Conservation (phyloP, 2,888 invertebrate genomes). For the Cantharis flavilabris region DNA sequence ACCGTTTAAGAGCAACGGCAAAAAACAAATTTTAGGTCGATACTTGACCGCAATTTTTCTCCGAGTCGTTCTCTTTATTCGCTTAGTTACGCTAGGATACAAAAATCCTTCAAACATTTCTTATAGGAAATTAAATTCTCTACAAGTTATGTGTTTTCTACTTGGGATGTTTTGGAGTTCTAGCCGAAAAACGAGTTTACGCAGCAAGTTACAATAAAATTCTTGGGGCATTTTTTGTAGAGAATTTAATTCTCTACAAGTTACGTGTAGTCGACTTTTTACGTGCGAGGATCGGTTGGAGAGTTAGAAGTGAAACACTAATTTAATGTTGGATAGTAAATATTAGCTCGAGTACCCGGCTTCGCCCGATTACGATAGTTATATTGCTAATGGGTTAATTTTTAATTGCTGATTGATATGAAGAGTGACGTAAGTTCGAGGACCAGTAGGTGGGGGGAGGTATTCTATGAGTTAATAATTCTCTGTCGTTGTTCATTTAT, state of each 20-base stretch:
- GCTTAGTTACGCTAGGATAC: not conserved
- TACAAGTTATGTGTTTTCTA: not conserved
- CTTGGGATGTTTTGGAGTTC: not conserved
- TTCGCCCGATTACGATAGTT: too few species aligned
- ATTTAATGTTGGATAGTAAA: too few species aligned
- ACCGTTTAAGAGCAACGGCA: not conserved
- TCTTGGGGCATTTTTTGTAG: not conserved
- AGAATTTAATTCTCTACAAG: not conserved
- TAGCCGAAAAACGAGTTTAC: not conserved
- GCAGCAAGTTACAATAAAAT: not conserved
- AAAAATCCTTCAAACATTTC: not conserved
- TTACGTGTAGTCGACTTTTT: not conserved
- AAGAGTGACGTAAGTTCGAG: too few species aligned
- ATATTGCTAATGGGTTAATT: too few species aligned
- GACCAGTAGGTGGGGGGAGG: too few species aligned
- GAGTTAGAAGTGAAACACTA: not conserved
- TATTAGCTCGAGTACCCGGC: too few species aligned
- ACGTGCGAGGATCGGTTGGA: not conserved
- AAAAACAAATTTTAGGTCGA: not conserved
- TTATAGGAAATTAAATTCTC: not conserved
- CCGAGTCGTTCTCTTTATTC: not conserved
- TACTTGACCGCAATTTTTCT: not conserved
- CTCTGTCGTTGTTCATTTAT: not conserved
- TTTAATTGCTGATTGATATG: too few species aligned
- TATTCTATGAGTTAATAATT: too few species aligned